Evolutionary conservation across 2,113 vertebrate genomes (phyloP).

Genomic region (Corydoras sp.): DNA sequence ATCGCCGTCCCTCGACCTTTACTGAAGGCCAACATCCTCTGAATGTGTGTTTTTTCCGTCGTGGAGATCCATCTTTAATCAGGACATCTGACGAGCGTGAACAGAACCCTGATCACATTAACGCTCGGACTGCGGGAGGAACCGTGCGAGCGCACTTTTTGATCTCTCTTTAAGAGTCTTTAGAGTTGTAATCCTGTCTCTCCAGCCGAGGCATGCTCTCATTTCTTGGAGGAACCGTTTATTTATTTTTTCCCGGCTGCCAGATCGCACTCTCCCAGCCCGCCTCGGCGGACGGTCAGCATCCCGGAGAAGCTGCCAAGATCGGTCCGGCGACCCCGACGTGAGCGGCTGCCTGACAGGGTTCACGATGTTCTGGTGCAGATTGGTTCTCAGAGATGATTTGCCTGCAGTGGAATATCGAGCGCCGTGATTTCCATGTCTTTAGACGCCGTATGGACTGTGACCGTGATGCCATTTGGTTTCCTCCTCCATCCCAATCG

Average conservation of each 20-base stretch:
- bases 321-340: not conserved
- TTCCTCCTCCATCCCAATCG: conserved; percentile 4
- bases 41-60: conserved; percentile 8
- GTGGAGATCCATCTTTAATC: conserved; percentile 39
- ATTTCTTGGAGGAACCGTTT: not conserved
- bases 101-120: no score
- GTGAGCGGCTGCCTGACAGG: not conserved
- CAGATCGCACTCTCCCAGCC: conserved; percentile 6
- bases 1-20: conserved; percentile 32
- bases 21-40: conserved; percentile 34
- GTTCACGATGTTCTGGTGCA: not conserved
- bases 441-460: conserved; percentile 28
- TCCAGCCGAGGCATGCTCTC: not conserved
- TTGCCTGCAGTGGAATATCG: conserved; percentile 32
- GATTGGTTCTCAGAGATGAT: conserved; percentile 4
- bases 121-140: no score
- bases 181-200: conserved; percentile 26
- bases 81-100: conserved; percentile 33
- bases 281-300: not conserved
- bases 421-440: conserved; percentile 27
- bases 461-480: conserved; percentile 19
- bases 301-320: not conserved
- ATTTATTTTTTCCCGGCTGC: conserved; percentile 16
- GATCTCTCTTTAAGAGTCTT: conserved; percentile 4
- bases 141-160: not conserved